Conservation (phyloP, 1,140 invertebrate species). For the Ceratosolen fusciceps region DNA sequence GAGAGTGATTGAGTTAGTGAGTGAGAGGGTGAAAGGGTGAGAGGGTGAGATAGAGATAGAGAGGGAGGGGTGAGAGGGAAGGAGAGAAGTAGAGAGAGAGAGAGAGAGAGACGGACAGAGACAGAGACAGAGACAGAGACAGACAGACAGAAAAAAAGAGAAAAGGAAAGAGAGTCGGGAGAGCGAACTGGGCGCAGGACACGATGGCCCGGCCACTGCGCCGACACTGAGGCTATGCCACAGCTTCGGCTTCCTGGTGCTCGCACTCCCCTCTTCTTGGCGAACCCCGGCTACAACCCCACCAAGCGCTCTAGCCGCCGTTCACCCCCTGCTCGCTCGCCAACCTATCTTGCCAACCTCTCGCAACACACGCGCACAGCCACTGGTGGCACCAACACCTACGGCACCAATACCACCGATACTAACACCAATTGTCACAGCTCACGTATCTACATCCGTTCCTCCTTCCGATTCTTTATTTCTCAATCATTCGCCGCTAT, state of each 20-base stretch:
- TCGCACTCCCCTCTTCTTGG: slow-evolving; percentile 46
- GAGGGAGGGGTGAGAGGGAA: background rate
- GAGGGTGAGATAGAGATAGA: background rate
- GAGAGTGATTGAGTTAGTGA: slow-evolving; percentile 34
- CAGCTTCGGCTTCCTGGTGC: slow-evolving; percentile 70
- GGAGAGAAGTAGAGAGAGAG: background rate
- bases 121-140: background rate
- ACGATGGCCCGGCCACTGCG: slow-evolving; percentile 72
- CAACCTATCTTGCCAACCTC: background rate
- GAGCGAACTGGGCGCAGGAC: slow-evolving; percentile 56
- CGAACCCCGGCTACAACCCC: slow-evolving; percentile 40
- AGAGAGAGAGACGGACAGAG: background rate
- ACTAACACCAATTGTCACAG: too few species aligned
- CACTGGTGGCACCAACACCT: too few species aligned
- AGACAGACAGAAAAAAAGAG: background rate
- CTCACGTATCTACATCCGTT: too few species aligned
- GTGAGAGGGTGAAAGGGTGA: background rate
- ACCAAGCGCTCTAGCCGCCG: background rate
- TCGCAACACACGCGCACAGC: background rate
- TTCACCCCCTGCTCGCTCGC: background rate
- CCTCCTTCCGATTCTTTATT: background rate
- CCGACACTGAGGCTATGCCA: slow-evolving; percentile 71
- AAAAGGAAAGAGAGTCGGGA: background rate
- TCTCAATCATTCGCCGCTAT: slow-evolving; percentile 31
- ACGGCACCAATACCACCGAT: too few species aligned